phyloP scores from a whole-genome alignment of 2,888 invertebrate species.

The Phragmatobia fuliginosa region DNA sequence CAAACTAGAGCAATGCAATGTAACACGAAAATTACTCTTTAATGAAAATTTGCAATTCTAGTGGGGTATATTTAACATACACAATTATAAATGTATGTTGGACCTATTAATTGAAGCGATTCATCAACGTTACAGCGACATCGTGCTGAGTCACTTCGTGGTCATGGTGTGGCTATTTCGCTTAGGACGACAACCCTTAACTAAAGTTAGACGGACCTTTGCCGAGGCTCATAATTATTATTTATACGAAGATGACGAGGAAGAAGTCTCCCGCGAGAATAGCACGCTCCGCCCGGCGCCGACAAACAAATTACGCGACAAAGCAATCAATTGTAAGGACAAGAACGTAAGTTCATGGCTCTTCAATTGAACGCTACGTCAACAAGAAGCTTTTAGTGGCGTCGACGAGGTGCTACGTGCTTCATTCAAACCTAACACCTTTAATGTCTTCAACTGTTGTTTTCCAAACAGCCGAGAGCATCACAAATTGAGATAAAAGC shows the following conservation, averaged over 20 bases:
- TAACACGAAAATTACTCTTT: background rate
- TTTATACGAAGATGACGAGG: conserved; percentile 80
- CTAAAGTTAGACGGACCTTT: conserved; percentile 24
- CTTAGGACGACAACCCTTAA: conserved; percentile 26
- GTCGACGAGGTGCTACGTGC: conserved; percentile 73
- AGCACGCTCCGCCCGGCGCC: conserved; percentile 67
- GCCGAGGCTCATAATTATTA: conserved; percentile 74
- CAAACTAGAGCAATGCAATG: background rate
- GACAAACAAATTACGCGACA: conserved; percentile 86
- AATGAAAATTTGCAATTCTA: background rate
- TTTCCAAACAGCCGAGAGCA: conserved; percentile 59
- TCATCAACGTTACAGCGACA: conserved; percentile 61
- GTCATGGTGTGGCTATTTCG: conserved; percentile 24
- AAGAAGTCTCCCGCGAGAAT: conserved; percentile 78
- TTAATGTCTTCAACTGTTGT: conserved; percentile 69
- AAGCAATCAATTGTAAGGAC: conserved; percentile 86
- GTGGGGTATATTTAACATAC: conserved; percentile 10
- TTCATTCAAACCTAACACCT: conserved; percentile 66
- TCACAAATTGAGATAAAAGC: conserved; percentile 69
- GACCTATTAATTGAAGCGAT: conserved; percentile 53
- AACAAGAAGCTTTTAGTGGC: conserved; percentile 85
- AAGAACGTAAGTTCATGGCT: conserved; percentile 76
- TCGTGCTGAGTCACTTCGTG: conserved; percentile 68
- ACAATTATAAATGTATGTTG: conserved; percentile 17
- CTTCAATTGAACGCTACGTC: conserved; percentile 84